Evolutionary conservation across 2,888 invertebrate genomes (phyloP).

Genomic region (Luperina nickerlii): DNA sequence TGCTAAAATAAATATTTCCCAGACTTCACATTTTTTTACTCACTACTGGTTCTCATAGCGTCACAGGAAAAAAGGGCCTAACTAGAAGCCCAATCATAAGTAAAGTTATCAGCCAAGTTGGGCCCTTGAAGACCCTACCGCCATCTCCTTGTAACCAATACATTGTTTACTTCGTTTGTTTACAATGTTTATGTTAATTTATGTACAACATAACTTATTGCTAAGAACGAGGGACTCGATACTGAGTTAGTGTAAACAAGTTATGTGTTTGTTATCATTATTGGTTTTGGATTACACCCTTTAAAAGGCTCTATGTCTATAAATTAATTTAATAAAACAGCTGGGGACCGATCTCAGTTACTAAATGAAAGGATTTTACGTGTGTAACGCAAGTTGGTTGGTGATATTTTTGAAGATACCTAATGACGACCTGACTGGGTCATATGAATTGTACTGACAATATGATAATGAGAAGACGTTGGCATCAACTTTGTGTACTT

Average conservation of each 20-base stretch:
- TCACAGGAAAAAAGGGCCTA: background rate
- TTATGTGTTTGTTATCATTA: background rate
- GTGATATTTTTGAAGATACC: background rate
- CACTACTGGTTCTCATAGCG: background rate
- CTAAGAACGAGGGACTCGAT: constrained; percentile 18
- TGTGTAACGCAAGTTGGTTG: background rate
- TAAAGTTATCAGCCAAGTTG: background rate
- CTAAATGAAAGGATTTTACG: background rate
- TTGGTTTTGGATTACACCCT: background rate
- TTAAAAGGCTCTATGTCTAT: background rate
- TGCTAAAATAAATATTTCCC: background rate
- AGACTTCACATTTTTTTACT: background rate
- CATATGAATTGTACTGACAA: background rate
- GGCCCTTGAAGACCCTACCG: background rate
- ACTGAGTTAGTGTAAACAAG: background rate
- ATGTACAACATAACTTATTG: background rate
- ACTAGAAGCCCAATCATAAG: background rate
- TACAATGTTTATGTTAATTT: constrained; percentile 36
- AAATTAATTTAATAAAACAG: background rate
- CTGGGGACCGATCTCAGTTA: background rate
- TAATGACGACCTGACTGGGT: background rate
- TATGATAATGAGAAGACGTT: background rate
- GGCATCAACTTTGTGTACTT: background rate
- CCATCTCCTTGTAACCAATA: constrained; percentile 40
- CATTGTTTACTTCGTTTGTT: constrained; percentile 32